Evolutionary conservation across 2,113 vertebrate genomes (phyloP), one percentile per base, ranked within the genome.

Genomic region (Varanus komodoensis): DNA sequence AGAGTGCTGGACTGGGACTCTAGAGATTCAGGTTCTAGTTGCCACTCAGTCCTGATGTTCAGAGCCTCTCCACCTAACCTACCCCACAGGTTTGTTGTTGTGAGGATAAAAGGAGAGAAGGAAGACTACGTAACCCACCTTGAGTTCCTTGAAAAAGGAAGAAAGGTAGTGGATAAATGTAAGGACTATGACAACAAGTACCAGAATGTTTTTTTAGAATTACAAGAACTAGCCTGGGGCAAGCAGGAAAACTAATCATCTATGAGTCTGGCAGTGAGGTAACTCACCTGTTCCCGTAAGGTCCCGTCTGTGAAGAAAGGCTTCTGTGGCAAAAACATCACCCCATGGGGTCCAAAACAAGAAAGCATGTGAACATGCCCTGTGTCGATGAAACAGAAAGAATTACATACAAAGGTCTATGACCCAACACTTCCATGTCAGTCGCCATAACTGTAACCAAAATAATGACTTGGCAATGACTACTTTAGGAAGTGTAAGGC

Each of bases 231-330:
- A 79, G 69, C 19, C 4, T 6, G 23, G 3, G 38, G n/a, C 15
- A 6, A 80, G 38, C 19, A 44, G 52, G 73, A 77, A n/a, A 9
- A 64, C 61, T 91, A 77, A 29, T 15, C 34, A 19, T 52, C 14
- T 12, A 52, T 54, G 27, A 64, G 1, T 19, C 61, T 38, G n/a
- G 50, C 67, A 52, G 27, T 15, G 14, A 84, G 6, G 19, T 27
- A 5, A 91, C 96, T 96, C 82, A 99, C 99, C 99, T 99, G 99
- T 89, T 99, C 98, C 0, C 99, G 97, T 50, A 99, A 97, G 6
- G 98, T 99, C 87, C 99, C 99, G 0, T 99, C 99, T 0, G 99
- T 99, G 94, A 99, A 98, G 95, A 99, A 99, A 0, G 99, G 98
- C 88, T 98, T 98, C 94, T 99, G 99, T 0, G 99, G 99, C 91